These are phyloP conservation scores for Holotrichia oblita DNA, from an alignment of 1,140 invertebrate genomes.

Conservation along the genomic window DNA sequence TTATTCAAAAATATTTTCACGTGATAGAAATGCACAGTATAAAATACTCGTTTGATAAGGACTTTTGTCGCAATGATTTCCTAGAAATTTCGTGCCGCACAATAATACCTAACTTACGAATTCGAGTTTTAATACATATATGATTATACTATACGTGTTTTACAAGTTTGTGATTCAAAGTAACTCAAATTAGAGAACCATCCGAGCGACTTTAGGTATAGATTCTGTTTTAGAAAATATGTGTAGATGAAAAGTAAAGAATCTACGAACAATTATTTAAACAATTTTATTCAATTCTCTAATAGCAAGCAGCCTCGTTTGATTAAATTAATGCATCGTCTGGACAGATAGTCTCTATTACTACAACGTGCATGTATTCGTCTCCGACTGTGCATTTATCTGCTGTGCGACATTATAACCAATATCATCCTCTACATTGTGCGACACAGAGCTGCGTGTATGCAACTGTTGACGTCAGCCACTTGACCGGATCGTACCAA, in stretches of 20 bases:
- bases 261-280: background rate
- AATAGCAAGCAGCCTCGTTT: constrained; percentile 5
- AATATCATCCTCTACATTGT: constrained; percentile 21
- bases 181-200: too few species aligned
- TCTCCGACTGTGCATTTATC: background rate
- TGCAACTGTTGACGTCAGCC: constrained; percentile 38
- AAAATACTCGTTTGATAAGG: too few species aligned
- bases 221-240: too few species aligned
- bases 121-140: too few species aligned
- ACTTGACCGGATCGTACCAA: constrained; percentile 40
- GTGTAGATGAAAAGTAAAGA: background rate
- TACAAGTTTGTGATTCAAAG: too few species aligned
- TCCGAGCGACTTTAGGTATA: too few species aligned
- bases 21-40: too few species aligned
- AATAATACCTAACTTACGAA: too few species aligned
- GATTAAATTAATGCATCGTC: constrained; percentile 37
- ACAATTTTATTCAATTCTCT: background rate
- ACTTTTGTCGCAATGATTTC: too few species aligned
- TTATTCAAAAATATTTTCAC: too few species aligned
- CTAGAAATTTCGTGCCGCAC: too few species aligned
- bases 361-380: background rate
- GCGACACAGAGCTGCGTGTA: constrained; percentile 17
- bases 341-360: constrained; percentile 19
- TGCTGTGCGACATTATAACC: background rate
- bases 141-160: too few species aligned